A percentile compares a stretch with the other conserved stretches of the same genome.
These are phyloP conservation scores for Empis livida DNA, from an alignment of 2,888 invertebrate species.

Conservation along the genomic window DNA sequence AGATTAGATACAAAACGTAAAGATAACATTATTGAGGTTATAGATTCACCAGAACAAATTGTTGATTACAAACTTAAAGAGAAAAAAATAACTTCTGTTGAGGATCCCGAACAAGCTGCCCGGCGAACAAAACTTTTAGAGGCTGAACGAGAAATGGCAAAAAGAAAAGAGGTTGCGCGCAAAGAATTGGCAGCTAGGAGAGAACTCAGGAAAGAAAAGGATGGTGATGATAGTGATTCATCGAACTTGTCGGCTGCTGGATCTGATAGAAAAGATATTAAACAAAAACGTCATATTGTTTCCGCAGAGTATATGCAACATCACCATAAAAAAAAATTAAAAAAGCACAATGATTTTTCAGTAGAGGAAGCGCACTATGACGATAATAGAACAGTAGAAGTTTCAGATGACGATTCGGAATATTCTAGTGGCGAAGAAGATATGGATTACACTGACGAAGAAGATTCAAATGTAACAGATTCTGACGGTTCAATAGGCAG, in stretches of 20 bases:
- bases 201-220: slow-evolving; percentile 21
- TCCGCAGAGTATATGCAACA: not conserved
- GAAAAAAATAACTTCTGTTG: slow-evolving; percentile 19
- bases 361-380: too few species aligned
- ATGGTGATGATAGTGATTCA: not conserved
- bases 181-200: slow-evolving; percentile 62
- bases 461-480: slow-evolving; percentile 40
- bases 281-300: not conserved
- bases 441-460: slow-evolving; percentile 29
- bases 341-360: too few species aligned
- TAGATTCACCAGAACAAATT: slow-evolving; percentile 32
- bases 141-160: slow-evolving; percentile 63
- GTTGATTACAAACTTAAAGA: not conserved
- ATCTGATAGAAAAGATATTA: not conserved
- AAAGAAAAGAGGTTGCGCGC: slow-evolving; percentile 61
- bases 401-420: not conserved
- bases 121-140: slow-evolving; percentile 55
- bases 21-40: slow-evolving; percentile 35
- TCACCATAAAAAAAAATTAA: too few species aligned
- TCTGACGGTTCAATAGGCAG: slow-evolving; percentile 11
- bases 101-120: slow-evolving; percentile 41
- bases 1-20: slow-evolving; percentile 15
- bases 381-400: not conserved
- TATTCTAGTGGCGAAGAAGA: not conserved
- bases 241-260: not conserved